A percentile compares a stretch with the other conserved stretches of the same genome.
Conservation (phyloP, 2,888 invertebrate species). For the Helicoverpa assulta region DNA sequence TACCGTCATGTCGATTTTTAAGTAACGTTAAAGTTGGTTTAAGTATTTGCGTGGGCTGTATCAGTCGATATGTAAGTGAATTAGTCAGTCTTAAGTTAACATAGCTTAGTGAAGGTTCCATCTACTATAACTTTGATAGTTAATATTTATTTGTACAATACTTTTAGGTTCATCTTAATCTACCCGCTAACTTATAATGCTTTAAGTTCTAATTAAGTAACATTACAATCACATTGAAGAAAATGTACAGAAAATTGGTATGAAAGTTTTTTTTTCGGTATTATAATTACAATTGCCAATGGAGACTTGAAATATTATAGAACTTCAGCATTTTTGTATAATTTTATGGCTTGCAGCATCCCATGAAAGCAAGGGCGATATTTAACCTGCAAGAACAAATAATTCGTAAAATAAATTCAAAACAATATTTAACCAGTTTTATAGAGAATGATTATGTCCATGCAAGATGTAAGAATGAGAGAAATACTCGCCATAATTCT, state of each 20-base stretch:
- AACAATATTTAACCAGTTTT: no score
- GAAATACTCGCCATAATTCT: no score
- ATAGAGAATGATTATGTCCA: no score
- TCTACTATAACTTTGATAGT: conserved; percentile 10
- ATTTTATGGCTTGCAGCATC: conserved; percentile 1
- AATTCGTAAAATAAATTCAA: no score
- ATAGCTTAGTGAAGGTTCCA: not conserved
- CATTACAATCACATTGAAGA: not conserved
- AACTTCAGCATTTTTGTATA: not conserved
- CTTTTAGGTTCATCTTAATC: conserved; percentile 15
- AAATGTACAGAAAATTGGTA: not conserved
- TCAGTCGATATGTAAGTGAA: not conserved
- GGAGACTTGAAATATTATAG: not conserved
- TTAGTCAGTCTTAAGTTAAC: not conserved
- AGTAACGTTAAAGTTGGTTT: not conserved
- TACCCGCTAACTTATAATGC: conserved; percentile 18
- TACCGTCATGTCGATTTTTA: not conserved
- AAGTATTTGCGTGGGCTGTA: not conserved
- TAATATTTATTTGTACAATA: conserved; percentile 52
- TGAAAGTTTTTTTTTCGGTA: no score
- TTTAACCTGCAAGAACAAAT: not conserved
- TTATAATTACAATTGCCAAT: no score
- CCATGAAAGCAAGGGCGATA: not conserved
- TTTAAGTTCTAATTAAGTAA: not conserved
- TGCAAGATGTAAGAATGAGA: no score